A percentile compares a stretch with the other conserved stretches of the same genome.
These are phyloP conservation scores for Penaeus chinensis DNA, from an alignment of 1,140 invertebrate species.

Conservation along the genomic window DNA sequence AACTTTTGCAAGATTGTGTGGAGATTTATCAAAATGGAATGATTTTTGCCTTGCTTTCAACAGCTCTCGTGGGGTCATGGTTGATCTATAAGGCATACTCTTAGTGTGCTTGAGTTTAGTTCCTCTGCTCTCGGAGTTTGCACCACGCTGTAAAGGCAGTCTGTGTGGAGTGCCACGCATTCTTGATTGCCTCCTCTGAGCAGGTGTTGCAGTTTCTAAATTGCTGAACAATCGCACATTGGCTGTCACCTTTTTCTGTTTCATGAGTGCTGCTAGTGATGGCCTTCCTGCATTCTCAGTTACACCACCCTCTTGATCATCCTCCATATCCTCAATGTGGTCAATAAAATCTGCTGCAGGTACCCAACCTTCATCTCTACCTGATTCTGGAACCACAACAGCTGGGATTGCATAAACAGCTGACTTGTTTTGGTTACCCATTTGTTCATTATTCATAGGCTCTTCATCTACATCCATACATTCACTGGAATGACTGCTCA, in stretches of 20 bases:
- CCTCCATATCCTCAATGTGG: constrained; percentile 23
- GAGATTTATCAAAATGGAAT: constrained; percentile 22
- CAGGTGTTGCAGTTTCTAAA: constrained; percentile 22
- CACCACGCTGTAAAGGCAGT: not conserved
- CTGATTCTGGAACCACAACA: constrained; percentile 19
- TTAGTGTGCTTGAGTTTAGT: constrained; percentile 7
- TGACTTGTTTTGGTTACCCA: too few species aligned
- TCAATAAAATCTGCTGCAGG: constrained; percentile 46
- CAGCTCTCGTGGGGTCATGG: constrained; percentile 46
- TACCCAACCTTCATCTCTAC: constrained; percentile 36
- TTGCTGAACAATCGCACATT: constrained; percentile 61
- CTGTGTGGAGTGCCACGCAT: not conserved
- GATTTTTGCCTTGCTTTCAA: constrained; percentile 30
- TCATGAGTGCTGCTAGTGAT: constrained; percentile 58
- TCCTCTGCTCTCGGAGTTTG: not conserved
- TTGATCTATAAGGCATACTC: constrained; percentile 25
- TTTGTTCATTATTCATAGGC: too few species aligned
- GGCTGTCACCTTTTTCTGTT: constrained; percentile 62
- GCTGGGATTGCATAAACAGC: constrained; percentile 22
- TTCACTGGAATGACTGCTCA: not conserved
- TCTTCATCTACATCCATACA: constrained; percentile 16
- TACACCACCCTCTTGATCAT: constrained; percentile 2
- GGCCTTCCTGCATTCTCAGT: constrained; percentile 49
- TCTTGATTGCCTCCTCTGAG: not conserved
- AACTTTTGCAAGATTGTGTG: constrained; percentile 21